Base-by-base conservation (phyloP, 2,113 vertebrate species). In the Rhinoderma darwinii region DNA sequence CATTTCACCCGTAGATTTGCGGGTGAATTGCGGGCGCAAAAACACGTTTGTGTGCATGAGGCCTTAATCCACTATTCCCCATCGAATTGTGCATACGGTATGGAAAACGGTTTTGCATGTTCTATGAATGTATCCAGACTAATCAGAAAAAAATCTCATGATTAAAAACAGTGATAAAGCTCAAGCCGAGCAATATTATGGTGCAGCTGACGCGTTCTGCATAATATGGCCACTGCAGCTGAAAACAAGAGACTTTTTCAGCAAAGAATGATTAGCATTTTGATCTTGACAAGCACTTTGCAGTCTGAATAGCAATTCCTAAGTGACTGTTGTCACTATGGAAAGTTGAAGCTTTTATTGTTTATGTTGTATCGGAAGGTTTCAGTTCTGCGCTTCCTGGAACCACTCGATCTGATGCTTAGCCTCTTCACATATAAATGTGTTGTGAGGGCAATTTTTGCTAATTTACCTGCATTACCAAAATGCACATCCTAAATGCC, bases 181-280 rank as follows among this genome's bases (percentile, higher is more conserved):
- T 89, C 43, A 50, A 41, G 20, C 78, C 88, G 88, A 89, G 88
- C 84, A 88, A 87, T 89, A 83, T 68, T 7, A 51, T 0, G 18
- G 74, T 88, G 84, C 90, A 93, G 90, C 89, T 91, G 87, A 81
- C 91, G 39, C 15, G 20, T 84, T 84, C 84, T 84, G 77, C 35
- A 61, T 81, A 35, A 0, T 88, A 89, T 85, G 89, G 88, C 85
- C 61, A 39, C 79, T 90, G 68, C 90, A 93, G 88, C 91, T 92
- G 91, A 89, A 83, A 92, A 89, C 89, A 89, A 84, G 86, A 87
- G 88, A 89, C 90, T 92, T 91, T 91, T 91, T 85, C 91, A 92
- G 90, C 89, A 88, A 92, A 89, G 86, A 86, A 77, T 89, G 88
- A 93, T 94, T 92, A 93, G 90, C 91, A 92, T 93, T 92, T 94